Percentiles rank a stretch among this genome's conserved stretches.
phyloP scores from a whole-genome alignment of 1,140 invertebrate species.

The Belonocnema kinseyi region DNA sequence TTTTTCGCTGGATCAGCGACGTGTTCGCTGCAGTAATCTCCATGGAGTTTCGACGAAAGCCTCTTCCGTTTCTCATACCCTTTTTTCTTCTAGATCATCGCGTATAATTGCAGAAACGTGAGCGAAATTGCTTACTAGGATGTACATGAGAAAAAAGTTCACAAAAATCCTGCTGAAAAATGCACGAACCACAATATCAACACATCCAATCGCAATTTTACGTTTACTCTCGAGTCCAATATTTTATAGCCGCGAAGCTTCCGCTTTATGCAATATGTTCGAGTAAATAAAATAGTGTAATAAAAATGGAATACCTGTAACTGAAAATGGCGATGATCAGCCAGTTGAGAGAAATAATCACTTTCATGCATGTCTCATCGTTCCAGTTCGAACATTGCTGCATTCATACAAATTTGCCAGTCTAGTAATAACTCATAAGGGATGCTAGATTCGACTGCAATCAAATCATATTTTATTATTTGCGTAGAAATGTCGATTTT shows the following conservation, averaged over 20 bases:
- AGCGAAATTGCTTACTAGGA: slow-evolving; percentile 41
- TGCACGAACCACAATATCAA: slow-evolving; percentile 16
- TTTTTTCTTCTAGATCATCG: slow-evolving; percentile 37
- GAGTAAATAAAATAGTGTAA: slow-evolving; percentile 11
- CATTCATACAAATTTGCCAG: not conserved
- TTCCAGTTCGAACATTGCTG: not conserved
- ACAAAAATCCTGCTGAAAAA: not conserved
- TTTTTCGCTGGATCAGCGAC: slow-evolving; percentile 40
- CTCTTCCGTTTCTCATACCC: slow-evolving; percentile 6
- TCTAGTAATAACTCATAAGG: not conserved
- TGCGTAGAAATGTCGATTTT: not conserved
- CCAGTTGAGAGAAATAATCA: not conserved
- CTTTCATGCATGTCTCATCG: too few relatives aligned
- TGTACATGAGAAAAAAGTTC: slow-evolving; percentile 25
- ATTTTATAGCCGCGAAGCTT: not conserved
- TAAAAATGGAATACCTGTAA: not conserved
- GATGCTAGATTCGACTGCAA: not conserved
- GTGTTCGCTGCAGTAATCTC: slow-evolving; percentile 39
- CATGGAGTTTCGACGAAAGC: slow-evolving; percentile 43
- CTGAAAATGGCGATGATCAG: not conserved
- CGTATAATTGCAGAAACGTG: slow-evolving; percentile 37
- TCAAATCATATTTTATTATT: not conserved
- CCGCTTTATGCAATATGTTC: not conserved
- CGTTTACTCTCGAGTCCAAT: slow-evolving; percentile 6
- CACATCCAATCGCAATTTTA: slow-evolving; percentile 28